These are phyloP conservation scores for Teleogryllus occipitalis DNA, from an alignment of 1,140 invertebrate genomes.

Conservation along the genomic window DNA sequence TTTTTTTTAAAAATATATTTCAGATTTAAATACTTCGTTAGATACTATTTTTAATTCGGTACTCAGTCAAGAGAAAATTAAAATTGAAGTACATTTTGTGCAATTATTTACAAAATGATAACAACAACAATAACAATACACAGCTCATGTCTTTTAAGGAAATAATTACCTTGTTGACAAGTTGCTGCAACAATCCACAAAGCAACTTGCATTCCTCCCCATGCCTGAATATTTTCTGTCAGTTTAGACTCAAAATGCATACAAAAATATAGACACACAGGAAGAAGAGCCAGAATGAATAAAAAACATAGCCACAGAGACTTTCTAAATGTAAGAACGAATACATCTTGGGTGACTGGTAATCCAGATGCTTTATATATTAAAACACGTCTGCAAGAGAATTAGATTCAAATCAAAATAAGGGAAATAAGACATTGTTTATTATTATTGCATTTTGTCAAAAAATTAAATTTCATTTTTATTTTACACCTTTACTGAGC, in stretches of 20 bases:
- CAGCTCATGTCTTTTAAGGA: neutral
- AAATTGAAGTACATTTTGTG: neutral
- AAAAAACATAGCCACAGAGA: constrained; percentile 14
- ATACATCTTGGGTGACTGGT: constrained; percentile 18
- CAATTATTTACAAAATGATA: neutral
- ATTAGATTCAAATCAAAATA: neutral
- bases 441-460: no score
- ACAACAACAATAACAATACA: neutral
- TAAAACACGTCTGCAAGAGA: constrained; percentile 12
- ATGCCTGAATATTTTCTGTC: neutral
- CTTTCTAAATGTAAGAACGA: constrained; percentile 15
- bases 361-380: constrained; percentile 10
- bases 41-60: neutral
- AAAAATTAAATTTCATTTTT: no score
- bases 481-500: no score
- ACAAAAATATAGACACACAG: neutral
- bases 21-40: no score
- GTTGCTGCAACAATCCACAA: constrained; percentile 18
- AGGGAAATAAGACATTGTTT: neutral
- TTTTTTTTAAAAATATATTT: neutral
- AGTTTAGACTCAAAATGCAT: neutral
- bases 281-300: neutral
- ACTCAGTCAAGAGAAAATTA: neutral
- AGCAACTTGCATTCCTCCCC: constrained; percentile 11
- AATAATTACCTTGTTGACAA: constrained; percentile 17